A percentile compares a stretch with the other conserved stretches of the same genome.
These are phyloP conservation scores for Athene cunicularia DNA, from an alignment of 2,113 vertebrate genomes.

Conservation along the genomic window DNA sequence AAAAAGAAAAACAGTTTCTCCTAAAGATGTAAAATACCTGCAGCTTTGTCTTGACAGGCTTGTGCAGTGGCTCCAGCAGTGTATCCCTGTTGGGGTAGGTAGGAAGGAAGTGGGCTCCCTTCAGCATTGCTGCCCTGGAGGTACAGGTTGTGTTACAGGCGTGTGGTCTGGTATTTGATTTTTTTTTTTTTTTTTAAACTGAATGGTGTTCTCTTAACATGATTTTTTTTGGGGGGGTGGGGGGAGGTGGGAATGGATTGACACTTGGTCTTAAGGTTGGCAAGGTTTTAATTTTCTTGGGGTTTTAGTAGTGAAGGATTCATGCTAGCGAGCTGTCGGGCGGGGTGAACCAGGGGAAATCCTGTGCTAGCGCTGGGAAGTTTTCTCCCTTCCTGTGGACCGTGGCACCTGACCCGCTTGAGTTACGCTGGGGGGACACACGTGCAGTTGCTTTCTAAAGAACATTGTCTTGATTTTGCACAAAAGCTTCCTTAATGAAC, in stretches of 20 bases:
- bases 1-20: neutral
- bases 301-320: neutral
- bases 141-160: neutral
- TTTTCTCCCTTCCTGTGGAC: constrained; percentile 10
- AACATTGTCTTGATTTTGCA: constrained; percentile 54
- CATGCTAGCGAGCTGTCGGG: accelerated
- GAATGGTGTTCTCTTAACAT: neutral
- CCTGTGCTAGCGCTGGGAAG: neutral
- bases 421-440: neutral
- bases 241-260: neutral
- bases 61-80: neutral
- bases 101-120: neutral
- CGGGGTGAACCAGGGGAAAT: neutral
- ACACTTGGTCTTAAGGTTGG: neutral
- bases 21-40: neutral
- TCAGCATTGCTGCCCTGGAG: neutral
- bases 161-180: accelerated
- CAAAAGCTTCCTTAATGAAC: constrained; percentile 68
- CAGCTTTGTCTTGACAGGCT: neutral
- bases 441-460: constrained; percentile 56
- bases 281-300: neutral
- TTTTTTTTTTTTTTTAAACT: neutral
- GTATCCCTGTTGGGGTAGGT: neutral
- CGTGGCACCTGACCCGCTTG: neutral
- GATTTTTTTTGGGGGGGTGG: neutral